Conservation (phyloP, 2,113 vertebrate species). For the Chloroceryle aenea region DNA sequence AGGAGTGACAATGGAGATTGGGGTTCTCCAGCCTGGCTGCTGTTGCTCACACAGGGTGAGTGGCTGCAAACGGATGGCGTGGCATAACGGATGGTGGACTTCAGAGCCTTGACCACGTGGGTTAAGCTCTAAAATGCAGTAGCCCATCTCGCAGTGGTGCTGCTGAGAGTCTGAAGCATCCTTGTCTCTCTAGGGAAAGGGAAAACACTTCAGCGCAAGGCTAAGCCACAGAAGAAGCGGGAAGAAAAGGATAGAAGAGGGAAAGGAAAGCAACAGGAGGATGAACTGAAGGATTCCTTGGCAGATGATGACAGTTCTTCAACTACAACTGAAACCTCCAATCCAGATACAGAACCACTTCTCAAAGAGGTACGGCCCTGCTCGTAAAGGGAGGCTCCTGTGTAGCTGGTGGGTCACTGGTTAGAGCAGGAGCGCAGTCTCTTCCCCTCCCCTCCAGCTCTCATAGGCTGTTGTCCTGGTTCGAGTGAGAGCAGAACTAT, state of each 20-base stretch:
- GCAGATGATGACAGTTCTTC: constrained; percentile 98
- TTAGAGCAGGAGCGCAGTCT: background rate
- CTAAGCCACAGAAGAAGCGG: constrained; percentile 88
- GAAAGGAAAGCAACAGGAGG: constrained; percentile 85
- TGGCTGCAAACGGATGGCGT: background rate
- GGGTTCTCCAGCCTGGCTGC: background rate
- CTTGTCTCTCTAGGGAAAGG: constrained; percentile 80
- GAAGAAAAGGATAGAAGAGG: constrained; percentile 90
- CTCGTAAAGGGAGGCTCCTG: background rate
- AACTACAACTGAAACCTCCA: constrained; percentile 98
- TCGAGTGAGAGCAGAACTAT: too few relatives aligned
- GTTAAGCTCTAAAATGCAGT: background rate
- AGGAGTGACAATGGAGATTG: background rate
- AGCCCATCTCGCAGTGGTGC: background rate
- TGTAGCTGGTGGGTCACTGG: background rate
- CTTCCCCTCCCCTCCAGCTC: background rate
- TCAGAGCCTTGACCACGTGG: background rate
- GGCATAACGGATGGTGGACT: background rate
- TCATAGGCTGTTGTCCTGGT: too few relatives aligned
- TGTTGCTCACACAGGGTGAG: background rate
- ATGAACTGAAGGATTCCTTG: constrained; percentile 89
- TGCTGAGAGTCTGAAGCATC: constrained; percentile 3
- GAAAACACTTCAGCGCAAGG: constrained; percentile 85
- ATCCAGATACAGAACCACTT: constrained; percentile 90
- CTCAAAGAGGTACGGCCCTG: constrained; percentile 85